A percentile compares a stretch with the other conserved stretches of the same genome.
Evolutionary conservation across 2,797 vertebrate species (phyloP).

Genomic region (Lutjanus argentimaculatus): DNA sequence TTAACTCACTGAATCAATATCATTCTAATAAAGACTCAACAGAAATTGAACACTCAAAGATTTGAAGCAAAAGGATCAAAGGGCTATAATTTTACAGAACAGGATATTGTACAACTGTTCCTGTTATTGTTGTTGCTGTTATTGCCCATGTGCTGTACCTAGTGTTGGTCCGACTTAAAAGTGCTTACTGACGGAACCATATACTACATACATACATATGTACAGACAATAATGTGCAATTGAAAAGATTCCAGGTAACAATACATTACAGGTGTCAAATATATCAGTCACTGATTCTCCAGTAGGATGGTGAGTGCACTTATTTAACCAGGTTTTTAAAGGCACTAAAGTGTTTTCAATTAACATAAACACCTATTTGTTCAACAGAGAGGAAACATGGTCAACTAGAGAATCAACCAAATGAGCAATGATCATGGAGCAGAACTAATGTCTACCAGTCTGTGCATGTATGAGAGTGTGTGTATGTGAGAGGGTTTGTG

Average conservation of each 20-base stretch:
- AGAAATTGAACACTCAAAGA: not conserved
- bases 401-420: conserved; percentile 76
- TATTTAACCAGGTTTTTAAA: conserved; percentile 48
- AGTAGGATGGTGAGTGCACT: conserved; percentile 27
- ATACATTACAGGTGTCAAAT: conserved; percentile 10
- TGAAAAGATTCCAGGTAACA: conserved; percentile 4
- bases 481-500: conserved; percentile 26
- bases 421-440: conserved; percentile 80
- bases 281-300: conserved; percentile 13
- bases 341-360: conserved; percentile 69
- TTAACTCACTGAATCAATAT: not conserved
- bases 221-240: not conserved
- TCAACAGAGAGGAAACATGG: conserved; percentile 78
- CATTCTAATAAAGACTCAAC: not conserved
- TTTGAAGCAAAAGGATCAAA: not conserved
- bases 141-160: not conserved
- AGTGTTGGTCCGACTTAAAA: not conserved
- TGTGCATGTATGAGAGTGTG: conserved; percentile 42
- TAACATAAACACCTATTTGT: conserved; percentile 78
- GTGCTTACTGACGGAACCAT: not conserved
- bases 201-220: not conserved
- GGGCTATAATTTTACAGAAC: not conserved
- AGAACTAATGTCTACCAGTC: conserved; percentile 76
- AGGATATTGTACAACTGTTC: not conserved
- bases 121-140: too few species aligned